phyloP scores from a whole-genome alignment of 1,140 invertebrate species.

The Drosophila sulfurigaster region DNA sequence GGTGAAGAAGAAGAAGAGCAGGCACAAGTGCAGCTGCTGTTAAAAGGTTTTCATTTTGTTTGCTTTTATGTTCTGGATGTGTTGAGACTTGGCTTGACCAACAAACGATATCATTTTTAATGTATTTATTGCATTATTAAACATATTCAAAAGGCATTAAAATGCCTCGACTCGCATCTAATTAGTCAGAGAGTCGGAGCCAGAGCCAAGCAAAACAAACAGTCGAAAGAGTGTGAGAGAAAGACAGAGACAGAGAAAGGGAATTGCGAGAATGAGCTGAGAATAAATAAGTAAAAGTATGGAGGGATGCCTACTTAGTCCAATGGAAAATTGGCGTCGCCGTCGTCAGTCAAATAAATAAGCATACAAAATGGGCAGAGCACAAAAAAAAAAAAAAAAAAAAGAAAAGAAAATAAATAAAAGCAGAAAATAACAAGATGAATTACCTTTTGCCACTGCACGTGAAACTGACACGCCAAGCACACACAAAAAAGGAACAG shows the following conservation, averaged over 20 bases:
- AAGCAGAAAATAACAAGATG: constrained; percentile 68
- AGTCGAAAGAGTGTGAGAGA: neutral
- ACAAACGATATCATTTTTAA: constrained; percentile 22
- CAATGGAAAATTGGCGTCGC: constrained; percentile 44
- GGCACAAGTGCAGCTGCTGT: neutral
- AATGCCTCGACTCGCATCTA: constrained; percentile 60
- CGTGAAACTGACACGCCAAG: constrained; percentile 80
- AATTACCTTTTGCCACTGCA: constrained; percentile 83
- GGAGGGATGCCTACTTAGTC: constrained; percentile 23
- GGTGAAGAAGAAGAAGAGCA: neutral
- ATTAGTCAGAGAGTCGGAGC: constrained; percentile 32
- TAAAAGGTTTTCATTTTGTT: constrained; percentile 10
- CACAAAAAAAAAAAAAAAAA: constrained; percentile 6
- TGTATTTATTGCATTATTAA: constrained; percentile 52
- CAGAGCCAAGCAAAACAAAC: constrained; percentile 31
- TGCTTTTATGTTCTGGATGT: neutral
- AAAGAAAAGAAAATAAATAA: constrained; percentile 13
- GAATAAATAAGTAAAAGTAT: constrained; percentile 36
- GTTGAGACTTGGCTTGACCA: neutral
- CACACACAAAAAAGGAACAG: neutral
- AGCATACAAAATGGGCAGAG: constrained; percentile 42
- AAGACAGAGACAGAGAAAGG: neutral
- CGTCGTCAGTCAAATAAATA: constrained; percentile 41
- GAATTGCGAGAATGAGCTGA: neutral
- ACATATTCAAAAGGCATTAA: constrained; percentile 53